A percentile compares a stretch with the other conserved stretches of the same genome.
phyloP scores from a whole-genome alignment of 92 coral and sea anemone species.

The Epizoanthus illoricatus region DNA sequence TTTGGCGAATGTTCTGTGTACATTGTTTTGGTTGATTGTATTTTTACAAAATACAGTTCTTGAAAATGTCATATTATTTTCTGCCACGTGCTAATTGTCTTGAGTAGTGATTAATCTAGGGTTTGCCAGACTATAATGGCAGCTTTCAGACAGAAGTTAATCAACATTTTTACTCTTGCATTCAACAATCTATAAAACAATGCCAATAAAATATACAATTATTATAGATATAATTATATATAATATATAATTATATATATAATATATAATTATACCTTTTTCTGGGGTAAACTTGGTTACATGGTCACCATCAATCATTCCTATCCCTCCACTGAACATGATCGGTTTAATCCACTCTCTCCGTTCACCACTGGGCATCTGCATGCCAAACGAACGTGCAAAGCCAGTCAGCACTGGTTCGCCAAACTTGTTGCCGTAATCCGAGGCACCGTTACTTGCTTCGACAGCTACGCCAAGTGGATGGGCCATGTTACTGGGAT shows the following conservation, averaged over 20 bases:
- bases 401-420: constrained; percentile 98
- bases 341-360: constrained; percentile 98
- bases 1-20: too few species aligned
- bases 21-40: too few species aligned
- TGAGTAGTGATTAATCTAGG: background rate
- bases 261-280: constrained; percentile 53
- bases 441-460: constrained; percentile 98
- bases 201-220: background rate
- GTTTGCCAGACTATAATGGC: background rate
- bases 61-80: background rate
- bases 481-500: constrained; percentile 93
- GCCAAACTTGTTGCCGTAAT: constrained; percentile 98
- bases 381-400: constrained; percentile 96
- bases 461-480: constrained; percentile 86
- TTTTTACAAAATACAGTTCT: too few species aligned
- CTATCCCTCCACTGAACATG: constrained; percentile 98
- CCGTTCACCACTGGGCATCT: constrained; percentile 72
- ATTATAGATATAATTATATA: too few species aligned
- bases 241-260: too few species aligned
- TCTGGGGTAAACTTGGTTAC: constrained; percentile 70
- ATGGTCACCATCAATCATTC: constrained; percentile 70
- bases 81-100: background rate
- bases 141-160: background rate
- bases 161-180: background rate
- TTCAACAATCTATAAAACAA: background rate